Conservation (phyloP, 2,888 invertebrate genomes). For the Nomada goodeniana region DNA sequence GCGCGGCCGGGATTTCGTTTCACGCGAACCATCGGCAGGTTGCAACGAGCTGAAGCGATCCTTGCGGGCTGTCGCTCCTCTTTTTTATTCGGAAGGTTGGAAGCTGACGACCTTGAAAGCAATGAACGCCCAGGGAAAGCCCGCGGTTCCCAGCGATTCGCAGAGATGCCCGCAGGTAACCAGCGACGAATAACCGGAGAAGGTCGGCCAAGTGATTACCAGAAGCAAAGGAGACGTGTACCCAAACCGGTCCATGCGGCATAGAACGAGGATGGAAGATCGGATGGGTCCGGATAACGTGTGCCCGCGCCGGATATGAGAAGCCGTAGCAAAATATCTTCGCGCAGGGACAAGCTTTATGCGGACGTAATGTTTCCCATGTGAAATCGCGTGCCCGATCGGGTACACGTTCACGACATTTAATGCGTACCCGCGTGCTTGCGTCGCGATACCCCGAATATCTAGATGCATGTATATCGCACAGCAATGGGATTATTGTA, state of each 20-base stretch:
- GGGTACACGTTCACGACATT: not conserved
- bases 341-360: not conserved
- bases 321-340: not conserved
- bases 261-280: conserved; percentile 35
- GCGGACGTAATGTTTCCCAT: too few species aligned
- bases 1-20: not conserved
- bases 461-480: too few species aligned
- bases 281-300: not conserved
- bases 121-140: conserved; percentile 38
- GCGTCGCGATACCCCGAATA: too few species aligned
- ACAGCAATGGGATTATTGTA: too few species aligned
- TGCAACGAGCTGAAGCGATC: not conserved
- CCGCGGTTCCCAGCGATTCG: conserved; percentile 26
- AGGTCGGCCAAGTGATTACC: conserved; percentile 44
- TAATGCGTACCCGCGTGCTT: too few species aligned
- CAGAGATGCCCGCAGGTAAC: conserved; percentile 10
- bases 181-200: conserved; percentile 44
- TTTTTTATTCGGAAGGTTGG: conserved; percentile 5
- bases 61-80: not conserved
- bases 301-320: not conserved
- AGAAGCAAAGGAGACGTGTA: conserved; percentile 46
- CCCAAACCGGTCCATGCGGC: conserved; percentile 64
- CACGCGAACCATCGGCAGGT: not conserved
- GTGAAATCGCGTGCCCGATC: not conserved
- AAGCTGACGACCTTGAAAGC: conserved; percentile 45